These are phyloP conservation scores for Melikaiella ostensackeni DNA, from an alignment of 2,888 invertebrate genomes.

Conservation along the genomic window DNA sequence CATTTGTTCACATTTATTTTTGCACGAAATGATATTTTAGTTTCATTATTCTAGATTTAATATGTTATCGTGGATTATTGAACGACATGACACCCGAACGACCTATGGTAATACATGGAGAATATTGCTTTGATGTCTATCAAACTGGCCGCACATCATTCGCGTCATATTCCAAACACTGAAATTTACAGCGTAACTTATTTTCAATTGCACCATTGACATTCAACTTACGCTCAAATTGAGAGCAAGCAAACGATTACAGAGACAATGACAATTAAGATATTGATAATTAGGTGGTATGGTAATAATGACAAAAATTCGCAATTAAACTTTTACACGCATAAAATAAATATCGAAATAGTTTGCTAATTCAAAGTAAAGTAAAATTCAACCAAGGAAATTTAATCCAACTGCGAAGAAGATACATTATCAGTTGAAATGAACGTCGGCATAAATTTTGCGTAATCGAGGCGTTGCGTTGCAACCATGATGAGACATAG, in stretches of 20 bases:
- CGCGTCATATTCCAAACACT: not conserved
- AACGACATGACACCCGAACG: not conserved
- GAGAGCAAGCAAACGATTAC: not conserved
- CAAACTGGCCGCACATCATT: constrained; percentile 25
- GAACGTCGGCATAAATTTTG: constrained; percentile 1
- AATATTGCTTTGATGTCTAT: constrained; percentile 6
- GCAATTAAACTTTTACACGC: not conserved
- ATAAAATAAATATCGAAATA: not conserved
- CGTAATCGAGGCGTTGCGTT: not conserved
- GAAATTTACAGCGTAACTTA: constrained; percentile 6
- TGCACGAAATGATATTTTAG: no score
- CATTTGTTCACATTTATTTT: no score
- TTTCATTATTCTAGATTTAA: no score
- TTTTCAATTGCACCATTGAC: not conserved
- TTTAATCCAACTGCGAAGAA: no score
- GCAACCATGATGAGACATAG: not conserved
- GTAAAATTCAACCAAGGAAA: not conserved
- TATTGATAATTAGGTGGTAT: not conserved
- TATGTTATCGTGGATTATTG: not conserved
- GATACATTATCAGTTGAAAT: not conserved
- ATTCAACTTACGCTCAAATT: not conserved
- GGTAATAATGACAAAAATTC: not conserved
- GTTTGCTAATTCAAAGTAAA: not conserved
- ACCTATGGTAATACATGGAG: constrained; percentile 1
- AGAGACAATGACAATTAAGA: not conserved